A percentile compares a stretch with the other conserved stretches of the same genome.
Conservation (phyloP, 2,113 vertebrate genomes). For the Circaetus cinerascens region DNA sequence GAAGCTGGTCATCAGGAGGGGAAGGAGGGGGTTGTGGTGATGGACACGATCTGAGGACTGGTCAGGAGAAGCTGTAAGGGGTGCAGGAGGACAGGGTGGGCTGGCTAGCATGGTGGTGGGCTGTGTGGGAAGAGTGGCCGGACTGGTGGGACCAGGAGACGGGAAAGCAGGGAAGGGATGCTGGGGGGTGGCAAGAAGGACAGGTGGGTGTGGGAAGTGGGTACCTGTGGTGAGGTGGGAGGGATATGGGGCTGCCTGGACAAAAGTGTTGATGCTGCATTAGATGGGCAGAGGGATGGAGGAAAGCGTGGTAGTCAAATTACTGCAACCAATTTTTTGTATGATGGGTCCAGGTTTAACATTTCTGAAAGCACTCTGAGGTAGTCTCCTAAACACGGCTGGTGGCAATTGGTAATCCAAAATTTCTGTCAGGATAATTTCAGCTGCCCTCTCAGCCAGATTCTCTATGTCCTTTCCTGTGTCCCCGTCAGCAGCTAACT, state of each 20-base stretch:
- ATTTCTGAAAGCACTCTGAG: no score
- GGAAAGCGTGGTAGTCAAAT: background rate
- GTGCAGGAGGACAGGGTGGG: fast-evolving
- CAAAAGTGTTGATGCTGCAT: background rate
- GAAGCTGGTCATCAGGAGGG: background rate
- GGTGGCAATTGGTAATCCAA: no score
- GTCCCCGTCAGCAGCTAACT: no score
- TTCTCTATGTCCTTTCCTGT: no score
- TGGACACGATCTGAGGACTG: background rate
- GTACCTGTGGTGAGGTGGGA: background rate
- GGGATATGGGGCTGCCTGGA: background rate
- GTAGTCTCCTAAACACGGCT: no score
- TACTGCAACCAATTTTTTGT: background rate
- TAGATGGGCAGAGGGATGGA: background rate
- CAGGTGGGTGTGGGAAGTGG: background rate
- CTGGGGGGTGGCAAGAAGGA: background rate
- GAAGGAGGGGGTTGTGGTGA: background rate
- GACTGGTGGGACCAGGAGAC: background rate
- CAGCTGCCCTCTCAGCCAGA: no score
- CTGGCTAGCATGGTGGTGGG: background rate
- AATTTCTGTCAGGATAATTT: no score
- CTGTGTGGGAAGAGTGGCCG: background rate
- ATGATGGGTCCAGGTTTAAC: no score
- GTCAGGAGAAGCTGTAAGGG: background rate
- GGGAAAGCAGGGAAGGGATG: background rate